Conservation (phyloP, 2,797 vertebrate genomes). For the Uromys caudimaculatus region DNA sequence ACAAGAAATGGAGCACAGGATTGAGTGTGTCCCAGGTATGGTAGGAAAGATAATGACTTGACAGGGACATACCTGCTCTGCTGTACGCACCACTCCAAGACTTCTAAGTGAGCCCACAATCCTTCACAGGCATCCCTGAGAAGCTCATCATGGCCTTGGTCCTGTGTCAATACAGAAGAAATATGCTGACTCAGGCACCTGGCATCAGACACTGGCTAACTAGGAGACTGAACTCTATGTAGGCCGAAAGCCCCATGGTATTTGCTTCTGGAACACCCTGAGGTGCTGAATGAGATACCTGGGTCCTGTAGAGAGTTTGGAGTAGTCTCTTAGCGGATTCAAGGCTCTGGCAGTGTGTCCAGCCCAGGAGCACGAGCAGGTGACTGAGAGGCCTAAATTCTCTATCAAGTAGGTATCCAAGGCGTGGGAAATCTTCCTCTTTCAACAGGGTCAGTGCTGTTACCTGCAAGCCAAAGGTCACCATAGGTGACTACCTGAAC, state of each 20-base stretch:
- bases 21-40: not conserved
- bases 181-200: constrained; percentile 1
- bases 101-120: constrained; percentile 92
- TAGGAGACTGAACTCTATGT: not conserved
- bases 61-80: constrained; percentile 91
- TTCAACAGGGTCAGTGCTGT: constrained; percentile 94
- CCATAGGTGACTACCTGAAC: not conserved
- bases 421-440: constrained; percentile 92
- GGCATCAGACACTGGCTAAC: not conserved
- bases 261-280: not conserved
- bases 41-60: not conserved
- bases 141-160: constrained; percentile 90
- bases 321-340: constrained; percentile 92
- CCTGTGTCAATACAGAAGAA: constrained; percentile 82
- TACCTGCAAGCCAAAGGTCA: constrained; percentile 87
- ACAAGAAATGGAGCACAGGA: not conserved
- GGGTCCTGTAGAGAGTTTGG: constrained; percentile 90
- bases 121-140: constrained; percentile 94
- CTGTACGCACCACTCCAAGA: constrained; percentile 95
- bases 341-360: constrained; percentile 95
- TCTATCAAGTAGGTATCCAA: constrained; percentile 89
- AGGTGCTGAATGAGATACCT: constrained; percentile 85
- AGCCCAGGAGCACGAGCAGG: constrained; percentile 95
- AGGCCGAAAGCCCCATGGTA: not conserved
- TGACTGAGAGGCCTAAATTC: constrained; percentile 95